These are phyloP conservation scores for Stigmatopora nigra DNA, from an alignment of 2,113 vertebrate genomes.

Conservation along the genomic window DNA sequence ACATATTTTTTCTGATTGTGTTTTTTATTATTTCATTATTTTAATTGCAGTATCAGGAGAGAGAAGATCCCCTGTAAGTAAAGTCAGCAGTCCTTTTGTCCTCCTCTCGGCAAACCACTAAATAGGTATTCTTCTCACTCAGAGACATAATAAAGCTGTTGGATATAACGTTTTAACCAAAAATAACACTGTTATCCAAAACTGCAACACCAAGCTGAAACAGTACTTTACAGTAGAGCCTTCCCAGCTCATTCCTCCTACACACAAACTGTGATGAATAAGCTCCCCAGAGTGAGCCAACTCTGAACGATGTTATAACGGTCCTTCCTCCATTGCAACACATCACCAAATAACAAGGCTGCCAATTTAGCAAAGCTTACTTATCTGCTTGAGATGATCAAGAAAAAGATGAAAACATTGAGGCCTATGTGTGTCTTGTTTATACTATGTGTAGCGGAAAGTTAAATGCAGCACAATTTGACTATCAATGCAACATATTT, in stretches of 20 bases:
- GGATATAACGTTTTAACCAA: conserved; percentile 36
- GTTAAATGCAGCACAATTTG: not conserved
- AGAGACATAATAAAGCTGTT: conserved; percentile 26
- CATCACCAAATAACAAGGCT: conserved; percentile 17
- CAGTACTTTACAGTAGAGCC: conserved; percentile 30
- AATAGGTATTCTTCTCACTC: conserved; percentile 20
- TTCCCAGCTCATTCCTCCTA: conserved; percentile 48
- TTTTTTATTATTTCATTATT: not conserved
- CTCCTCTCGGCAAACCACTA: conserved; percentile 16
- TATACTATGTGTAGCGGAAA: not conserved
- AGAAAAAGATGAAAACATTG: conserved; percentile 3
- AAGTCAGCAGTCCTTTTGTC: conserved; percentile 15
- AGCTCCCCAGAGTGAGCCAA: conserved; percentile 35
- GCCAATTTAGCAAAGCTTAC: conserved; percentile 26
- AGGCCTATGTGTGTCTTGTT: not conserved
- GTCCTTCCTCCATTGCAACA: conserved; percentile 31
- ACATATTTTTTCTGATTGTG: no score
- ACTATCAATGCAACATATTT: not conserved
- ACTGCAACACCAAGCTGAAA: conserved; percentile 35
- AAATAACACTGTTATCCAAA: conserved; percentile 28
- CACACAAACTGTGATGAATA: conserved; percentile 48
- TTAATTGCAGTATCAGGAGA: not conserved
- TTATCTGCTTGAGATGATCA: conserved; percentile 1
- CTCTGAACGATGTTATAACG: conserved; percentile 32
- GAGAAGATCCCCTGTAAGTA: conserved; percentile 2